Conservation (phyloP, 1,140 invertebrate species). For the Drosophila funebris region DNA sequence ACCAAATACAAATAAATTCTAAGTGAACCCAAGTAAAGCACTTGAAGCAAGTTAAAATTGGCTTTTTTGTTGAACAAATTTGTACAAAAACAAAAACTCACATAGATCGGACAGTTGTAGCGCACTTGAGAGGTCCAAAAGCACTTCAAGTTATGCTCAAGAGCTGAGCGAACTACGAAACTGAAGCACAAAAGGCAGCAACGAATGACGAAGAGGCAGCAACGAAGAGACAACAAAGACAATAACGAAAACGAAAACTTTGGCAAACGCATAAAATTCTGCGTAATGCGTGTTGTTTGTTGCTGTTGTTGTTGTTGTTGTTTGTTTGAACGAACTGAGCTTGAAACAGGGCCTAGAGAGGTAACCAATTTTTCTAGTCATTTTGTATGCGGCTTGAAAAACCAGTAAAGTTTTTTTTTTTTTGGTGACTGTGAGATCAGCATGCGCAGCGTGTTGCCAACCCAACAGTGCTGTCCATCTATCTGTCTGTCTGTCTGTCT, state of each 20-base stretch:
- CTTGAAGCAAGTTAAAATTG: not conserved
- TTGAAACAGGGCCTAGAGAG: conserved; percentile 44
- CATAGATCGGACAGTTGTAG: too few relatives aligned
- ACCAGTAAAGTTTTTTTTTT: conserved; percentile 43
- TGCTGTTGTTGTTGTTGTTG: conserved; percentile 23
- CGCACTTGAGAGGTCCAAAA: conserved; percentile 16
- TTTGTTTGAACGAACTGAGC: conserved; percentile 55
- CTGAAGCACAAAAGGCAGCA: conserved; percentile 51
- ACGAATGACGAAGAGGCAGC: conserved; percentile 54
- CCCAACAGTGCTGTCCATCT: conserved; percentile 9
- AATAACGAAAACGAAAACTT: conserved; percentile 68
- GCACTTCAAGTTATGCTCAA: conserved; percentile 32
- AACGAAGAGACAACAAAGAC: conserved; percentile 8
- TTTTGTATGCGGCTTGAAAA: conserved; percentile 35
- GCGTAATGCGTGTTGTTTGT: conserved; percentile 49
- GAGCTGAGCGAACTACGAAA: conserved; percentile 49
- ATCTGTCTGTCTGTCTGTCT: not conserved
- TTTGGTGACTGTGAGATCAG: conserved; percentile 60
- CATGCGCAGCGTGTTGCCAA: conserved; percentile 59
- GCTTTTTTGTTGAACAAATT: not conserved
- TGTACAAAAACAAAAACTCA: not conserved
- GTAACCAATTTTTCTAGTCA: conserved; percentile 35
- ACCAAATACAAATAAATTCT: too few relatives aligned
- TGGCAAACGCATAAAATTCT: conserved; percentile 81
- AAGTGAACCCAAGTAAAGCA: not conserved